Evolutionary conservation across 2,113 vertebrate species (phyloP).

Genomic region (Quiscalus mexicanus): DNA sequence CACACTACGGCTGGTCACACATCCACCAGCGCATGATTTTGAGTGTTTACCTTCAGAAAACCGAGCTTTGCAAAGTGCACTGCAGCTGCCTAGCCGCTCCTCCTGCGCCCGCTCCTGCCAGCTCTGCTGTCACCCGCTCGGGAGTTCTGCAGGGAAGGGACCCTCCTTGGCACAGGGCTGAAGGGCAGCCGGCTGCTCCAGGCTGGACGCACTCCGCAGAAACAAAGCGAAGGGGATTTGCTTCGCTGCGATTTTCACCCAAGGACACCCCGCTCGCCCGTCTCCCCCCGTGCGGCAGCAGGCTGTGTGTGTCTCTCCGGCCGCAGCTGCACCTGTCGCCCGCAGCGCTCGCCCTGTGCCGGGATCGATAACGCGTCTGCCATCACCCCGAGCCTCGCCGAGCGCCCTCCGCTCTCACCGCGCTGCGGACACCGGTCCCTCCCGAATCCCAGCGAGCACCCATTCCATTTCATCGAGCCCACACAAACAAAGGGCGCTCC

Average conservation of each 20-base stretch:
- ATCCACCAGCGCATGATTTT: not conserved
- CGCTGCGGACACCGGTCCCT: not conserved
- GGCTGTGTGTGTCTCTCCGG: accelerated
- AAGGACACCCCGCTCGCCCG: accelerated
- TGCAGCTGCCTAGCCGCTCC: not conserved
- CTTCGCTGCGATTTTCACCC: not conserved
- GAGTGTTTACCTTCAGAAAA: not conserved
- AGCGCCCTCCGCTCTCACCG: not conserved
- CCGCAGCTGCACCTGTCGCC: constrained; percentile 38
- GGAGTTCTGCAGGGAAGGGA: not conserved
- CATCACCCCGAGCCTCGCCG: not conserved
- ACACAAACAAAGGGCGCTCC: not conserved
- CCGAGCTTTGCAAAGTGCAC: not conserved
- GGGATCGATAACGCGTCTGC: not conserved
- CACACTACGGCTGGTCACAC: not conserved
- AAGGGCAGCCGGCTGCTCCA: not conserved
- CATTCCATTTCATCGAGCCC: not conserved
- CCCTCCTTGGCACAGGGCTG: not conserved
- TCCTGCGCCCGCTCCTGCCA: not conserved
- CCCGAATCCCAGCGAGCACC: not conserved
- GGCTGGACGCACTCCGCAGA: not conserved
- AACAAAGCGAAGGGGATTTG: not conserved
- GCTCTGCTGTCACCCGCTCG: not conserved
- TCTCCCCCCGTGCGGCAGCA: not conserved
- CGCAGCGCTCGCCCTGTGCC: accelerated